A percentile compares a stretch with the other conserved stretches of the same genome.
Conservation (phyloP, 2,888 invertebrate genomes). For the Brassicogethes aeneus region DNA sequence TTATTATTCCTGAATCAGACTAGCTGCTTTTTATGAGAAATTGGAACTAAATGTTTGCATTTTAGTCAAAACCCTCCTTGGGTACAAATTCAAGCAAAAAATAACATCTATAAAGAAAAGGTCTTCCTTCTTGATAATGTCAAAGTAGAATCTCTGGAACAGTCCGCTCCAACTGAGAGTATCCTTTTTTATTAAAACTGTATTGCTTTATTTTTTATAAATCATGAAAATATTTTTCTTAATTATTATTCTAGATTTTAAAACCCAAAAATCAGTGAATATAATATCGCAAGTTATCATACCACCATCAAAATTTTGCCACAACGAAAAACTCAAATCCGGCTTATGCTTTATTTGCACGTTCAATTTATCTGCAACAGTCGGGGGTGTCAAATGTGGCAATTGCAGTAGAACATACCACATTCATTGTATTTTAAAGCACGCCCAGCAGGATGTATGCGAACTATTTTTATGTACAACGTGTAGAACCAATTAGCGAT, state of each 20-base stretch:
- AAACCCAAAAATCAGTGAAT: neutral
- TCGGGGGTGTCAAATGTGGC: neutral
- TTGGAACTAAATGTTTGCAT: constrained; percentile 1
- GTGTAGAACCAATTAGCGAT: neutral
- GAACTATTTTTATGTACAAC: constrained; percentile 1
- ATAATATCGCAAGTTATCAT: neutral
- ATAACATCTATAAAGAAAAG: neutral
- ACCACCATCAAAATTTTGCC: neutral
- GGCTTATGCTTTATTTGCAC: constrained; percentile 1
- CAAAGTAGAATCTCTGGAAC: neutral
- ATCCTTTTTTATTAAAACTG: constrained; percentile 1
- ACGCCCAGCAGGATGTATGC: constrained; percentile 1
- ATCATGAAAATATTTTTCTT: neutral
- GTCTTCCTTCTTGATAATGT: neutral
- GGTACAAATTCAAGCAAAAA: neutral
- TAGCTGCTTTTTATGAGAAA: constrained; percentile 5
- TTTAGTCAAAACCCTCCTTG: neutral
- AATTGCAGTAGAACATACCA: neutral
- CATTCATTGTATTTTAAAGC: constrained; percentile 1
- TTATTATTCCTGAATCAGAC: constrained; percentile 8
- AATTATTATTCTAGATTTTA: neutral
- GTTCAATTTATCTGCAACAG: constrained; percentile 1
- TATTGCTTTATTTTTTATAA: neutral
- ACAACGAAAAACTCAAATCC: neutral
- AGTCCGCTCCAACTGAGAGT: neutral